Evolutionary conservation across 2,797 vertebrate genomes (phyloP).

Genomic region (Anas flavirostris): DNA sequence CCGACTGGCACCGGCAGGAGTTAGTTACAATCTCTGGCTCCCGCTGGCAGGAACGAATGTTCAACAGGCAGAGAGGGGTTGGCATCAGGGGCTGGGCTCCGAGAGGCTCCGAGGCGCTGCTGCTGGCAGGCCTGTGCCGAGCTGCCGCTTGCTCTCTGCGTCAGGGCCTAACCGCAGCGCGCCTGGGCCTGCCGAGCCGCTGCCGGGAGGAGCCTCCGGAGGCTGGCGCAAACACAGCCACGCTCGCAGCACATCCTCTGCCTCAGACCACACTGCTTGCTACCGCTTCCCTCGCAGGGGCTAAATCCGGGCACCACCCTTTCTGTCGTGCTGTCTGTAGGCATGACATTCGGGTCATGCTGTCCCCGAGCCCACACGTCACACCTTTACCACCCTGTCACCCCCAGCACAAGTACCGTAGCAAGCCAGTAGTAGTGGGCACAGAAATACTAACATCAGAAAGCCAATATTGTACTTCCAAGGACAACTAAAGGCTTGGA

Average conservation of each 20-base stretch:
- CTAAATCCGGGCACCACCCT: neutral
- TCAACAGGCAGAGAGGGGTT: neutral
- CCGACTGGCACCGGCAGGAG: neutral
- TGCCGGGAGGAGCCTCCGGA: neutral
- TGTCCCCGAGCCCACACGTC: neutral
- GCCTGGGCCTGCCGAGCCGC: neutral
- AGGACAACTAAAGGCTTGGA: neutral
- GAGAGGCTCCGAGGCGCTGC: neutral
- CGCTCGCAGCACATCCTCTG: neutral
- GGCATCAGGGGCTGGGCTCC: neutral
- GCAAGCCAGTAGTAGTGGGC: neutral
- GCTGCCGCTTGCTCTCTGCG: neutral
- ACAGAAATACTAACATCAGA: neutral
- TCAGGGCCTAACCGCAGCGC: neutral
- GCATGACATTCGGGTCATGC: neutral
- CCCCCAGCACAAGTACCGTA: too few relatives aligned
- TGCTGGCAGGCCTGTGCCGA: neutral
- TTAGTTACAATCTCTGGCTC: neutral
- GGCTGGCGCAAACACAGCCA: neutral
- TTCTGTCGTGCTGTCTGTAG: neutral
- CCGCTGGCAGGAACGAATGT: neutral
- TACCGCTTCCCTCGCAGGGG: neutral
- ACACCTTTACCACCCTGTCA: neutral
- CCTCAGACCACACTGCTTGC: neutral
- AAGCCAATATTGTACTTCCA: neutral